Evolutionary conservation across 2,797 vertebrate species (phyloP).

Genomic region (Heliangelus exortis): DNA sequence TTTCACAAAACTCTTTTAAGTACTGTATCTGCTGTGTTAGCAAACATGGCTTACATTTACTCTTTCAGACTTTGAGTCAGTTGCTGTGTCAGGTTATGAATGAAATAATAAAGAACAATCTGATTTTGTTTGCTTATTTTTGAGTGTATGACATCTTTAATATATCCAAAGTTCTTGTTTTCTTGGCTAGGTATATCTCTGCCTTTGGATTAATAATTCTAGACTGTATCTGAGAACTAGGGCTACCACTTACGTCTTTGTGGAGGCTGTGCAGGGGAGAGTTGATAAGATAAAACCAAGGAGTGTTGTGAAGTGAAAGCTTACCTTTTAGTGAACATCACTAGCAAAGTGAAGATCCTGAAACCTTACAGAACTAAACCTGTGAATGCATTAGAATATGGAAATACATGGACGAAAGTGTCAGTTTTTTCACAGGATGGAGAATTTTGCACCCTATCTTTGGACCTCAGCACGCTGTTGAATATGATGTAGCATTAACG

Average conservation of each 20-base stretch:
- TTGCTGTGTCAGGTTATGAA: neutral
- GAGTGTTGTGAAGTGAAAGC: neutral
- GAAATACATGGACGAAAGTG: neutral
- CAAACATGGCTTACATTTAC: neutral
- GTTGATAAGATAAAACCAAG: neutral
- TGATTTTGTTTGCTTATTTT: neutral
- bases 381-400: neutral
- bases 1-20: neutral
- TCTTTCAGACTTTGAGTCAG: neutral
- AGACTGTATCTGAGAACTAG: neutral
- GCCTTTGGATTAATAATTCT: neutral
- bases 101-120: neutral
- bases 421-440: neutral
- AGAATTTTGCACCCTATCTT: neutral
- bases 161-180: neutral
- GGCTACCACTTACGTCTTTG: neutral
- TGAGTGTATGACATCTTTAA: neutral
- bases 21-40: neutral
- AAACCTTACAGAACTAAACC: neutral
- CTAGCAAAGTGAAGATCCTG: neutral
- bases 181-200: neutral
- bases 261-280: neutral
- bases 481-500: neutral
- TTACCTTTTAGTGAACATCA: neutral
- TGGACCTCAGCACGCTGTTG: neutral